Conservation (phyloP, 2,113 vertebrate genomes). For the Psittacula cyanocephala region DNA sequence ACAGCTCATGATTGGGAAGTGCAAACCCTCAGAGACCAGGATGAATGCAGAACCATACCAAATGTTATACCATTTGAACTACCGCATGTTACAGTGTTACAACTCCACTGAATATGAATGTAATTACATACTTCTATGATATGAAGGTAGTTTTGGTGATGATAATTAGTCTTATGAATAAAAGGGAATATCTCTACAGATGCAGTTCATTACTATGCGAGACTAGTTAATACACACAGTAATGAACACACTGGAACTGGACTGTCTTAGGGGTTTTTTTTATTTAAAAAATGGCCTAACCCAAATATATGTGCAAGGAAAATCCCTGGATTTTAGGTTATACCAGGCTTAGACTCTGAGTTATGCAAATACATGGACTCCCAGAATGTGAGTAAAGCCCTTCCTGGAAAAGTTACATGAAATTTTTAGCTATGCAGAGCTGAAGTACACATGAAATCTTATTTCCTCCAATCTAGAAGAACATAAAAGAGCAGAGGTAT, state of each 20-base stretch:
- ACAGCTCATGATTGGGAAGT: not conserved
- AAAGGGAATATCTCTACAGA: not conserved
- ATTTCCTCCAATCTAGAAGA: not conserved
- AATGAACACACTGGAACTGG: not conserved
- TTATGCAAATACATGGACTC: not conserved
- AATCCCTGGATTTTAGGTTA: not conserved
- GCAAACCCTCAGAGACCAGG: slow-evolving; percentile 13
- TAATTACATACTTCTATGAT: not conserved
- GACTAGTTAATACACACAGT: not conserved
- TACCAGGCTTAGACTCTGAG: not conserved
- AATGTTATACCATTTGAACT: not conserved
- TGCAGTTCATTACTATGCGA: not conserved
- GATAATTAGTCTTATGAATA: not conserved
- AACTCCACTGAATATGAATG: not conserved
- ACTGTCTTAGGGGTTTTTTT: not conserved
- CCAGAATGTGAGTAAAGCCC: not conserved
- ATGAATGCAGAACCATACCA: not conserved
- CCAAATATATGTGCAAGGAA: not conserved
- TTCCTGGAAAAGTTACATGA: not conserved
- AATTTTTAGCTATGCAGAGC: not conserved
- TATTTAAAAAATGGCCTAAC: not conserved
- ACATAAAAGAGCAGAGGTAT: not conserved
- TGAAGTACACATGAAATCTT: not conserved
- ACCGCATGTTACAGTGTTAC: not conserved
- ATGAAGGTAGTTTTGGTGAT: not conserved